phyloP scores from a whole-genome alignment of 1,140 invertebrate genomes.

The Philopotamus ludificatus region DNA sequence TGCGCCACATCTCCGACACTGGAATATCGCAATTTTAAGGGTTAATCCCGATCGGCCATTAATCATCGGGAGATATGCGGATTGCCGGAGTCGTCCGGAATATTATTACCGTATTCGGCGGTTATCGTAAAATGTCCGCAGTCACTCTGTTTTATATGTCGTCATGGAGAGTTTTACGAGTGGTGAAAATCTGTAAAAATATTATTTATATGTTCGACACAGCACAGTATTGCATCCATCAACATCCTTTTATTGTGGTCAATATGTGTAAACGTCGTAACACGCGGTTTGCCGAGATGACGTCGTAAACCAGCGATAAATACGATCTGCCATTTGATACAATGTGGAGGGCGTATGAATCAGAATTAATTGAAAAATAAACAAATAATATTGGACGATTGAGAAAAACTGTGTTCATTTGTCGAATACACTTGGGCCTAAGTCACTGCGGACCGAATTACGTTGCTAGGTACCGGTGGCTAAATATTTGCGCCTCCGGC shows the following conservation, averaged over 20 bases:
- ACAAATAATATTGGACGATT: neutral
- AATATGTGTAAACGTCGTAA: neutral
- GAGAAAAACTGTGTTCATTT: too few relatives aligned
- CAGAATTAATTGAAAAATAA: neutral
- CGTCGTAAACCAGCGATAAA: neutral
- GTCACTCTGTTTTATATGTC: too few relatives aligned
- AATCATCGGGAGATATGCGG: too few relatives aligned
- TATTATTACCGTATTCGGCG: too few relatives aligned
- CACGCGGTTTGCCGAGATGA: neutral
- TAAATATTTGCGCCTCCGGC: neutral
- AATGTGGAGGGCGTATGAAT: neutral
- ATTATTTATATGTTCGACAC: neutral
- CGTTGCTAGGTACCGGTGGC: neutral
- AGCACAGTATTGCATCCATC: neutral
- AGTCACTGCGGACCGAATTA: neutral
- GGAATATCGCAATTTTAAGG: too few relatives aligned
- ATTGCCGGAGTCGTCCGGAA: too few relatives aligned
- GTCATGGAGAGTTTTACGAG: too few relatives aligned
- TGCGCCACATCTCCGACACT: too few relatives aligned
- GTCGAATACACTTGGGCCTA: too few relatives aligned
- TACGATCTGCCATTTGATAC: neutral
- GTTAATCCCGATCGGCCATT: too few relatives aligned
- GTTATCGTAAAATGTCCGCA: too few relatives aligned
- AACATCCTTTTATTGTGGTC: neutral
- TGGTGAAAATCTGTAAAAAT: neutral